Evolutionary conservation across 2,888 invertebrate genomes (phyloP).

Genomic region (Xylophagus ater): DNA sequence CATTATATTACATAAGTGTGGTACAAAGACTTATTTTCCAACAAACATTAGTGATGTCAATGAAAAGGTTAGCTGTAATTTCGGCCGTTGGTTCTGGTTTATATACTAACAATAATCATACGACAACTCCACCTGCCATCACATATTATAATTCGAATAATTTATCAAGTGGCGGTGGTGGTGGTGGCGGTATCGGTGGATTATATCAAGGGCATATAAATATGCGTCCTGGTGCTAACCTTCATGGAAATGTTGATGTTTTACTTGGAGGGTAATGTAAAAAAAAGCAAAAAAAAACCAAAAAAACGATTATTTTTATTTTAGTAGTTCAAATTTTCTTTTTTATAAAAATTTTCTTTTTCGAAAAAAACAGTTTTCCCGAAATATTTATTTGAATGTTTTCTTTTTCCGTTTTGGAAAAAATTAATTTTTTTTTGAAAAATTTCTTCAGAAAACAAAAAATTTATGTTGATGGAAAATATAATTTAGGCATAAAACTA

Average conservation of each 20-base stretch:
- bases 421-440: no score
- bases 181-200: slow-evolving; percentile 12
- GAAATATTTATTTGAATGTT: no score
- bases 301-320: no score
- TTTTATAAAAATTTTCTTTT: no score
- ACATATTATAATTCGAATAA: background rate
- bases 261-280: slow-evolving; percentile 61
- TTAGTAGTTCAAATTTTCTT: no score
- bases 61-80: slow-evolving; percentile 50
- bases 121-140: slow-evolving; percentile 14
- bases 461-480: no score
- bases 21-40: no score
- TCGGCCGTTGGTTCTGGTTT: slow-evolving; percentile 35
- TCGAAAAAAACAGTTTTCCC: no score
- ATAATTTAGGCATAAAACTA: no score
- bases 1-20: no score
- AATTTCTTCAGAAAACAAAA: no score
- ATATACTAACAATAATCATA: slow-evolving; percentile 25
- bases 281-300: slow-evolving; percentile 3
- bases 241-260: slow-evolving; percentile 57
- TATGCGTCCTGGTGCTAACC: slow-evolving; percentile 32
- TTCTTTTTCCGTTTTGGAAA: no score
- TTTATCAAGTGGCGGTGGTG: slow-evolving; percentile 1
- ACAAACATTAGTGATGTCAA: slow-evolving; percentile 51
- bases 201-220: slow-evolving; percentile 19